Conservation (phyloP, 2,113 vertebrate genomes). For the Pagrus major region DNA sequence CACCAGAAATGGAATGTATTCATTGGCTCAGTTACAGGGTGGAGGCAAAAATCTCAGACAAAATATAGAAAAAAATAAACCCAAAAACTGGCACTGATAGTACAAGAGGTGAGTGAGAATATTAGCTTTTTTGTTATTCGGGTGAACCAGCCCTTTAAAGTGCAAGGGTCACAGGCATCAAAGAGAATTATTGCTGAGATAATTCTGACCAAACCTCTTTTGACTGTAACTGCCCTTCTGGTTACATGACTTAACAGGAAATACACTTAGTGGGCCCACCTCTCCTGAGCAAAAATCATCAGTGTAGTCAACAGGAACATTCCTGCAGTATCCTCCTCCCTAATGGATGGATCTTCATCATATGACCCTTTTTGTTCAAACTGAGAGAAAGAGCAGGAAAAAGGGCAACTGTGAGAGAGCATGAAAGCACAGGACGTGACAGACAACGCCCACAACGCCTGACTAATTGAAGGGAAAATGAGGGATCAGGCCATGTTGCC, state of each 20-base stretch:
- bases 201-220: background rate
- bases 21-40: background rate
- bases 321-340: slow-evolving; percentile 41
- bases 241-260: background rate
- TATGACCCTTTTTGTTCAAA: slow-evolving; percentile 43
- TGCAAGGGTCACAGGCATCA: background rate
- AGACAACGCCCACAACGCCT: background rate
- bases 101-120: background rate
- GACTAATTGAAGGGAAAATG: slow-evolving; percentile 27
- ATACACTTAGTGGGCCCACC: background rate
- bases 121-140: background rate
- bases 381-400: slow-evolving; percentile 8
- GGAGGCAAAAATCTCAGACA: background rate
- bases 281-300: background rate
- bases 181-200: background rate
- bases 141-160: background rate
- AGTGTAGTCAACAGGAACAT: slow-evolving; percentile 21
- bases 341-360: slow-evolving; percentile 35
- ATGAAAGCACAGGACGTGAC: slow-evolving; percentile 45
- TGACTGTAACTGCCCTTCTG: background rate
- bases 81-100: background rate
- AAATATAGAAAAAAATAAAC: background rate
- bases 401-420: slow-evolving; percentile 5
- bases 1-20: background rate
- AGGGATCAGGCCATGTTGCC: slow-evolving; percentile 13